These are phyloP conservation scores for Heliconius nattereri DNA, from an alignment of 1,140 invertebrate genomes.

Conservation along the genomic window DNA sequence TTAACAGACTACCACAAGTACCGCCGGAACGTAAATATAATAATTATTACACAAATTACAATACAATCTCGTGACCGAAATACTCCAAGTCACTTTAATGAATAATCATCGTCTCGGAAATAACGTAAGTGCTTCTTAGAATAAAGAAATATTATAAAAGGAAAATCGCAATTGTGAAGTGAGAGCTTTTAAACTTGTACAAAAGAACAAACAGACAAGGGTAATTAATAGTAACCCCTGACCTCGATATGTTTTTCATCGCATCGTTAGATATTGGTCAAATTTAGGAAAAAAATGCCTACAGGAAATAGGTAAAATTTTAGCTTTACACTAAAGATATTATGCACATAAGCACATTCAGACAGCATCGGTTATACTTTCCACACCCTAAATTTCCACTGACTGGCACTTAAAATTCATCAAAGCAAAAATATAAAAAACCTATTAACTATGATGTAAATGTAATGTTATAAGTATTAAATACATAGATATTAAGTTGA, in stretches of 20 bases:
- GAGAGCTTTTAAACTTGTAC: background rate
- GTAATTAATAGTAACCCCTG: slow-evolving; percentile 1
- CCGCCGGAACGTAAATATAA: slow-evolving; percentile 42
- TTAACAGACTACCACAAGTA: slow-evolving; percentile 40
- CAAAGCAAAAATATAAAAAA: too few relatives aligned
- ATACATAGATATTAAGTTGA: too few relatives aligned
- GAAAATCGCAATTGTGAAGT: slow-evolving; percentile 11
- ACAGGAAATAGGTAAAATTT: too few relatives aligned
- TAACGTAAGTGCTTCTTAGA: slow-evolving; percentile 21
- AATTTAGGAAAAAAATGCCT: too few relatives aligned
- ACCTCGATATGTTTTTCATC: background rate
- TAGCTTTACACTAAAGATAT: too few relatives aligned
- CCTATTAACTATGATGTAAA: too few relatives aligned
- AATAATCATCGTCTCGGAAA: slow-evolving; percentile 19
- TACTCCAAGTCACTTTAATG: slow-evolving; percentile 26
- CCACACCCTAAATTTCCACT: too few relatives aligned
- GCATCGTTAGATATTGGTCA: background rate
- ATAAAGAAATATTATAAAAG: background rate
- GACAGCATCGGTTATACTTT: too few relatives aligned
- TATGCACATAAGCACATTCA: too few relatives aligned
- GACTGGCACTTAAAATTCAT: too few relatives aligned
- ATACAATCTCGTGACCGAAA: slow-evolving; percentile 33
- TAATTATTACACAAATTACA: slow-evolving; percentile 48
- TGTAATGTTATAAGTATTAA: too few relatives aligned
- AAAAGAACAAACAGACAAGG: slow-evolving; percentile 5